Evolutionary conservation across 2,888 invertebrate species (phyloP), one percentile per base, ranked within the genome.

Genomic region (Zygogramma bicolorata): DNA sequence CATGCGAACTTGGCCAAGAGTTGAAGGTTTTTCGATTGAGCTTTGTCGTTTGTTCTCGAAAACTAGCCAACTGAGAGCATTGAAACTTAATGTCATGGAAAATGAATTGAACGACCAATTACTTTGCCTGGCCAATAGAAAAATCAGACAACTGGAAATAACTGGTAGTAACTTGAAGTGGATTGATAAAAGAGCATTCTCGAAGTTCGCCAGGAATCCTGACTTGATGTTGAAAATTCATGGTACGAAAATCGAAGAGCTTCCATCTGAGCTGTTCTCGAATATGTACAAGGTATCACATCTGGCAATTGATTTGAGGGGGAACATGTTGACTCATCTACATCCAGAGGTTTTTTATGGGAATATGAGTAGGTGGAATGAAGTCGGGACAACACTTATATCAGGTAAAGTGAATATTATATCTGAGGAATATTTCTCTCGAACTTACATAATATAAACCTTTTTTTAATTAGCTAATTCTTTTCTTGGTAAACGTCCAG

Each of bases 341-440:
- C 93, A 94, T 84, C 94, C 95, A 65, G 94, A 95, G 75, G 93
- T 94, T 75, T 93, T 97, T 85, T 96, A 96, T 86, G 94, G 94
- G 31, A 96, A 96, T 86, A 92, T 93, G 79, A 94, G 95, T 25
- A 92, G 93, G 80, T 96, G 96, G 96, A 95, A 96, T 86, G 92
- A 93, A 78, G 93, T 95, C 77, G 96, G 96, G n/a, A 96, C 96
- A 7, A 94, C 95, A 84, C 90, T 95, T 84, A 92, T 96, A 70
- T 92, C 94, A 88, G 94, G 94, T 94, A 87, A 69, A 60, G 3
- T 27, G 10, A 15, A 62, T n/a, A n/a, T n/a, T n/a, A n/a, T n/a
- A n/a, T n/a, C n/a, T n/a, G n/a, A n/a, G n/a, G n/a, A n/a, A n/a
- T n/a, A n/a, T n/a, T n/a, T n/a, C n/a, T n/a, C n/a, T n/a, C n/a